Evolutionary conservation across 2,888 invertebrate genomes (phyloP), one percentile per base, ranked within the genome.

Genomic region (Phaedon cochleariae): DNA sequence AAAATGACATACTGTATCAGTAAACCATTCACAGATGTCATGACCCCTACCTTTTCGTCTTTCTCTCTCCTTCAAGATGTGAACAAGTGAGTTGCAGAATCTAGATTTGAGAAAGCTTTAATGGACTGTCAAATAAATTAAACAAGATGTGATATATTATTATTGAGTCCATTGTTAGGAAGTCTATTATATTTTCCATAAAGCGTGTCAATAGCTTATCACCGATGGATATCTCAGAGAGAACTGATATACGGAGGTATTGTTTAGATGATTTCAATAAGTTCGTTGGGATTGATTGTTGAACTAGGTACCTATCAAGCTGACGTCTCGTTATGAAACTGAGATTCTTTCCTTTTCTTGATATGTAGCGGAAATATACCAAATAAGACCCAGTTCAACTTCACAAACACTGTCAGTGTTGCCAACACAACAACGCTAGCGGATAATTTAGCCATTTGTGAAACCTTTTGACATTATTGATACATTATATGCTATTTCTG

Each of bases 81-180:
- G 49, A 46, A 58, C 31, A 59, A 62, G 59, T 68, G 62, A 57
- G 51, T 65, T 49, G 60, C 65, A 61, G 61, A 63, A 65, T 65
- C 61, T 64, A 64, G 68, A 68, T 65, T 68, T 61, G 59, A 62
- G 64, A 65, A 63, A 65, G 58, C 63, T 65, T 68, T 65, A 65
- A 68, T 68, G 61, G 65, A 59, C 61, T 68, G 65, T 68, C 68
- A 68, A 68, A 68, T 68, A 68, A 68, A 68, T 68, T 65, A 63
- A 64, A 37, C 65, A 48, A 31, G 52, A 59, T 62, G 60, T 62
- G 65, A 68, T 65, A 65, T 65, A 68, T 68, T 68, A 65, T 65
- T 68, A 68, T 68, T 65, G 63, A 59, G 37, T 54, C 61, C 49
- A 65, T 68, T 68, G 63, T 63, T 68, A 29, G 64, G 59, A 63